Evolutionary conservation across 2,888 invertebrate genomes (phyloP).

Genomic region (Epiblema foenella): DNA sequence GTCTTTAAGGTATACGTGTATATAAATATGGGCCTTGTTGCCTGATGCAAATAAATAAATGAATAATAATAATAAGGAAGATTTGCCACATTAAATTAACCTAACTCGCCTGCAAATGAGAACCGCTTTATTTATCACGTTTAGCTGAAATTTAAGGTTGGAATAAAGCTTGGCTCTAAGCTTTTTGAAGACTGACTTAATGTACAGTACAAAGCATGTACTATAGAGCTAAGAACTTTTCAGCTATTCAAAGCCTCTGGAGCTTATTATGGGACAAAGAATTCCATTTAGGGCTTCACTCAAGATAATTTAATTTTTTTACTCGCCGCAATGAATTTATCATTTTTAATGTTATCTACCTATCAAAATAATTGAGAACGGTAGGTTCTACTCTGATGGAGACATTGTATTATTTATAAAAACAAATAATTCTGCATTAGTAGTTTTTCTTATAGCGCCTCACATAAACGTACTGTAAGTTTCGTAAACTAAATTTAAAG

Average conservation of each 20-base stretch:
- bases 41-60: too few relatives aligned
- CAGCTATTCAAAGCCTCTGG: conserved; percentile 14
- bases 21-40: too few relatives aligned
- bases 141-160: conserved; percentile 1
- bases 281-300: conserved; percentile 1
- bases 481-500: too few relatives aligned
- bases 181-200: conserved; percentile 27
- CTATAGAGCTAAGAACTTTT: conserved; percentile 10
- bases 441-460: too few relatives aligned
- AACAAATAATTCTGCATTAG: too few relatives aligned
- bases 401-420: too few relatives aligned
- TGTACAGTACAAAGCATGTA: conserved; percentile 20
- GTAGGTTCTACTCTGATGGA: too few relatives aligned
- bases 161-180: conserved; percentile 16
- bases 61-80: too few relatives aligned
- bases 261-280: conserved; percentile 17
- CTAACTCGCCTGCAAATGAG: conserved; percentile 8
- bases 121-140: conserved; percentile 18
- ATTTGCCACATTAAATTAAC: conserved; percentile 25
- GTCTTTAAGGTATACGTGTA: too few relatives aligned
- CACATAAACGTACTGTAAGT: too few relatives aligned
- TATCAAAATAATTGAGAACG: too few relatives aligned
- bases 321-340: background rate
- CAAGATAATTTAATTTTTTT: conserved; percentile 14
- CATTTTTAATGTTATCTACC: background rate